A percentile compares a stretch with the other conserved stretches of the same genome.
Evolutionary conservation across 2,113 vertebrate genomes (phyloP).

Genomic region (Todiramphus chloris): DNA sequence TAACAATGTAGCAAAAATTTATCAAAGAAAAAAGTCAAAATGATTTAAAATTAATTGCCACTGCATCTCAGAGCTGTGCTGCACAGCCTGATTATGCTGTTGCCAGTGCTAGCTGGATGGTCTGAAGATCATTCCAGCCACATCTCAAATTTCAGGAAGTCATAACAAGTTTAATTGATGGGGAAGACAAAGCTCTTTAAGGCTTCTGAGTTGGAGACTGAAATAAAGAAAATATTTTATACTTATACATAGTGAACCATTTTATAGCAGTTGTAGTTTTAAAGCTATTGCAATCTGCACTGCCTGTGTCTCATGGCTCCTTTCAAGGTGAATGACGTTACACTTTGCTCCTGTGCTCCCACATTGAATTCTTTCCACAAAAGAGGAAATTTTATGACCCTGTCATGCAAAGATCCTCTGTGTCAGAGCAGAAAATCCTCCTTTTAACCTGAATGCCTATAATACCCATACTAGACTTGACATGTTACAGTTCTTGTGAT

Average conservation of each 20-base stretch:
- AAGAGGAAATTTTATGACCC: not conserved
- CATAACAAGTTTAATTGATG: not conserved
- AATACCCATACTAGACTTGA: not conserved
- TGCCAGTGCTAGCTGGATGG: not conserved
- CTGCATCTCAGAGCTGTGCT: not conserved
- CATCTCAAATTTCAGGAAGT: not conserved
- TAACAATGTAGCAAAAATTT: not conserved
- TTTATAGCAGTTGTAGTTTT: not conserved
- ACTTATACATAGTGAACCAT: not conserved
- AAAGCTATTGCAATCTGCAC: not conserved
- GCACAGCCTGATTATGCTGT: not conserved
- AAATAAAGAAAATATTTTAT: not conserved
- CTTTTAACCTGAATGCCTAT: not conserved
- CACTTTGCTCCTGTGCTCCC: fast-evolving
- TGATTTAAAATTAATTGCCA: not conserved
- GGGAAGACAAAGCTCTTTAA: not conserved
- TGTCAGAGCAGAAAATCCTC: conserved; percentile 32
- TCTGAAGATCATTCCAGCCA: not conserved
- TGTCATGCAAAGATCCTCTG: not conserved
- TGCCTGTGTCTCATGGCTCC: not conserved
- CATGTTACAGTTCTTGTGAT: not conserved
- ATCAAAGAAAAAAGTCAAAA: not conserved
- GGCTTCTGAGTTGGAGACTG: not conserved
- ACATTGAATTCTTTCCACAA: not conserved
- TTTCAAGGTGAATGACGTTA: not conserved